These are phyloP conservation scores for Microdon myrmicae DNA, from an alignment of 2,888 invertebrate genomes.

Conservation along the genomic window DNA sequence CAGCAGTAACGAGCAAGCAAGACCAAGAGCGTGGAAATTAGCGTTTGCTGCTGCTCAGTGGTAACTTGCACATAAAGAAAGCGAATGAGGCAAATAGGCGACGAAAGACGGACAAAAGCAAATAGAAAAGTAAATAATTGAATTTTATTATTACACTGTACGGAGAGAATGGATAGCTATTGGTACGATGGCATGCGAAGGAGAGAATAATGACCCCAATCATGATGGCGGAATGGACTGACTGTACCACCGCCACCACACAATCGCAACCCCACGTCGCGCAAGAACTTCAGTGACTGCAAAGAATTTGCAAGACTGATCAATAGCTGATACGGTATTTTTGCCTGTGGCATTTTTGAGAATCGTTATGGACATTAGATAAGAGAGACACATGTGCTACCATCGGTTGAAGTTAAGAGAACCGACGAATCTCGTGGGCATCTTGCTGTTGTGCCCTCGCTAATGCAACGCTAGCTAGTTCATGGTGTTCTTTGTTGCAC, in stretches of 20 bases:
- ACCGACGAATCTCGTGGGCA: too few species aligned
- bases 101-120: slow-evolving; percentile 29
- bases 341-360: too few species aligned
- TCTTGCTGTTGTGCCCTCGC: too few species aligned
- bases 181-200: slow-evolving; percentile 53
- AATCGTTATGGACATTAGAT: too few species aligned
- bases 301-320: slow-evolving; percentile 16
- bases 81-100: slow-evolving; percentile 62
- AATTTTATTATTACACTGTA: slow-evolving; percentile 64
- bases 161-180: slow-evolving; percentile 31
- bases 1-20: background rate
- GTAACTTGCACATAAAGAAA: slow-evolving; percentile 58
- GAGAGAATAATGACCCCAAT: slow-evolving; percentile 67
- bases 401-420: too few species aligned
- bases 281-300: background rate
- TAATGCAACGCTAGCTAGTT: too few species aligned
- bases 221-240: slow-evolving; percentile 57
- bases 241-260: slow-evolving; percentile 38
- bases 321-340: too few species aligned
- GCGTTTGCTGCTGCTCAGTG: background rate
- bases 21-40: too few species aligned
- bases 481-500: too few species aligned
- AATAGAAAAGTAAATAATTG: slow-evolving; percentile 62
- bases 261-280: slow-evolving; percentile 3
- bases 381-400: too few species aligned